phyloP scores from a whole-genome alignment of 2,888 invertebrate species.

The Campoplex nolae region DNA sequence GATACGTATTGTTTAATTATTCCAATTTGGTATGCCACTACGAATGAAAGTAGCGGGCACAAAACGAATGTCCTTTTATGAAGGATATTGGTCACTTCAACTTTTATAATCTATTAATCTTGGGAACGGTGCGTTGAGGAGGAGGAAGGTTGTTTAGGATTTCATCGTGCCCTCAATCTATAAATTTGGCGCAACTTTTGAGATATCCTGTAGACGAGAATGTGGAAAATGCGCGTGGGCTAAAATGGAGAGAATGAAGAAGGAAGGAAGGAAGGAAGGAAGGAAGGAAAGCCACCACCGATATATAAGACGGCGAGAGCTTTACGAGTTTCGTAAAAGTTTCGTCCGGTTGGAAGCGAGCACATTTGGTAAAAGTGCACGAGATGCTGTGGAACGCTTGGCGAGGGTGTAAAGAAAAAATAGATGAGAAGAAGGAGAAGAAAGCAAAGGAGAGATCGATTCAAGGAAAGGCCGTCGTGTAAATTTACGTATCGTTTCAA shows the following conservation, averaged over 20 bases:
- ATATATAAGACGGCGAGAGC: slow-evolving; percentile 57
- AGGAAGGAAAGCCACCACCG: slow-evolving; percentile 42
- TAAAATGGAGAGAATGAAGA: slow-evolving; percentile 23
- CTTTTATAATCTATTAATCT: background rate
- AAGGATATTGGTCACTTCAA: background rate
- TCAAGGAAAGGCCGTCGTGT: slow-evolving; percentile 61
- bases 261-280: slow-evolving; percentile 39
- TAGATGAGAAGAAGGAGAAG: slow-evolving; percentile 4
- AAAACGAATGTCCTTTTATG: background rate
- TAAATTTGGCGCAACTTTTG: background rate
- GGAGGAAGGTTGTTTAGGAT: background rate
- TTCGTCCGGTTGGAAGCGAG: slow-evolving; percentile 59
- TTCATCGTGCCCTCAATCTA: background rate
- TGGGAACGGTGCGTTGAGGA: background rate
- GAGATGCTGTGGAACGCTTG: slow-evolving; percentile 25
- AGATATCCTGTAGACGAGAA: background rate
- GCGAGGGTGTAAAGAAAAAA: slow-evolving; percentile 11
- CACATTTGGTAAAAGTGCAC: slow-evolving; percentile 58
- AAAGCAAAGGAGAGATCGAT: slow-evolving; percentile 40
- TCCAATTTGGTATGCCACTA: too few species aligned
- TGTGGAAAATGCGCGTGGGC: slow-evolving; percentile 13
- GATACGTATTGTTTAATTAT: too few species aligned
- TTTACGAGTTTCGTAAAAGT: slow-evolving; percentile 70
- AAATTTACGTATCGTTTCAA: slow-evolving; percentile 67
- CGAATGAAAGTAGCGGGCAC: too few species aligned